Conservation (phyloP, 2,113 vertebrate genomes). For the Vulpes ferrilata region DNA sequence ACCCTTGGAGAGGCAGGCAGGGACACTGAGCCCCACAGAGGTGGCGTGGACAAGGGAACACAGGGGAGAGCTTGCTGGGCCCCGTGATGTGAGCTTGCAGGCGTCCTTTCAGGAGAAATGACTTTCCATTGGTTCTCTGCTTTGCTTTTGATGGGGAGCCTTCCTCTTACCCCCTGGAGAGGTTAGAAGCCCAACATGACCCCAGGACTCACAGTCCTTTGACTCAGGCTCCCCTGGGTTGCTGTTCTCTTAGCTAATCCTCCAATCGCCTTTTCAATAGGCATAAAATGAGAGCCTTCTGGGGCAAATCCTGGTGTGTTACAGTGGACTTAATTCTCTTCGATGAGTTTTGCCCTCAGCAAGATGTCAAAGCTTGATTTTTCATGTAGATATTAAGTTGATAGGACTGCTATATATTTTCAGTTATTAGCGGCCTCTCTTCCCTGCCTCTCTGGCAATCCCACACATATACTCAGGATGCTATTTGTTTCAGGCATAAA, state of each 20-base stretch:
- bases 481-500: background rate
- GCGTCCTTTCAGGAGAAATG: background rate
- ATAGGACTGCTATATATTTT: background rate
- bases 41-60: accelerated
- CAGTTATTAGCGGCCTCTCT: background rate
- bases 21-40: background rate
- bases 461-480: background rate
- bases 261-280: background rate
- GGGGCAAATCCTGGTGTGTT: background rate
- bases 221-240: background rate
- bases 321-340: background rate
- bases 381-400: background rate
- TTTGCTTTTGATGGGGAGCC: background rate
- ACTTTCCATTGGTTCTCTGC: background rate
- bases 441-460: background rate
- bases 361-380: background rate
- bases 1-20: background rate
- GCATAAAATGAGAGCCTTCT: slow-evolving; percentile 15
- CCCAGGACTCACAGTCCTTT: background rate
- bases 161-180: background rate
- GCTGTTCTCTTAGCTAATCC: background rate
- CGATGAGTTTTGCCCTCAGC: background rate
- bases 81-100: accelerated
- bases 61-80: accelerated
- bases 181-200: background rate